These are phyloP conservation scores for Blastobasis adustella DNA, from an alignment of 2,888 invertebrate species.

Conservation along the genomic window DNA sequence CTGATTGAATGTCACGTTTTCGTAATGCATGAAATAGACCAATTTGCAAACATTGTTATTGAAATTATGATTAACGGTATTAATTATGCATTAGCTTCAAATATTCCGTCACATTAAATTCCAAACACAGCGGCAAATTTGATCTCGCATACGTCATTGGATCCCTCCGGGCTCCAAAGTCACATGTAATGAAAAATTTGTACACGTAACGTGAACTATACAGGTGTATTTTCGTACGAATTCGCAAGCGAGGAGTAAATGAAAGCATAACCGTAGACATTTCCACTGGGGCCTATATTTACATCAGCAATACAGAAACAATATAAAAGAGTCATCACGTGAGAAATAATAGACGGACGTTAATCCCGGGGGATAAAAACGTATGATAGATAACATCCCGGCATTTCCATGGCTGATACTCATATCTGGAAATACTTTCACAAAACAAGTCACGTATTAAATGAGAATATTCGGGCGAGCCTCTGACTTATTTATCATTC, in stretches of 20 bases:
- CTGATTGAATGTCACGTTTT: too few species aligned
- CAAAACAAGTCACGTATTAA: slow-evolving; percentile 73
- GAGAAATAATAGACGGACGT: slow-evolving; percentile 25
- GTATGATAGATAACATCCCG: slow-evolving; percentile 56
- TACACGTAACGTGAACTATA: too few species aligned
- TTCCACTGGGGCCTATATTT: slow-evolving; percentile 4
- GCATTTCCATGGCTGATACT: slow-evolving; percentile 58
- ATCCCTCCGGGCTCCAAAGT: too few species aligned
- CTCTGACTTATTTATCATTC: slow-evolving; percentile 73
- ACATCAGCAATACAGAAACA: slow-evolving; percentile 2
- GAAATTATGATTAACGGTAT: too few species aligned
- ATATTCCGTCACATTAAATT: too few species aligned
- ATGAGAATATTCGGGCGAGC: slow-evolving; percentile 73
- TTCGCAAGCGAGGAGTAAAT: not conserved
- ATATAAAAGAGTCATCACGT: slow-evolving; percentile 8
- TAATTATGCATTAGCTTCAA: too few species aligned
- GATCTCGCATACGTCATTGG: too few species aligned
- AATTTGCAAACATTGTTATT: too few species aligned
- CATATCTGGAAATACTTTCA: slow-evolving; percentile 62
- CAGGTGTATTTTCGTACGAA: too few species aligned
- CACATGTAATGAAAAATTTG: too few species aligned
- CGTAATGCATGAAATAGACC: too few species aligned
- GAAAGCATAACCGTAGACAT: not conserved
- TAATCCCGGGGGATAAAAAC: slow-evolving; percentile 44
- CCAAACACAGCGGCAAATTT: too few species aligned